Conservation (phyloP, 2,888 invertebrate genomes). For the Limnephilus rhombicus region DNA sequence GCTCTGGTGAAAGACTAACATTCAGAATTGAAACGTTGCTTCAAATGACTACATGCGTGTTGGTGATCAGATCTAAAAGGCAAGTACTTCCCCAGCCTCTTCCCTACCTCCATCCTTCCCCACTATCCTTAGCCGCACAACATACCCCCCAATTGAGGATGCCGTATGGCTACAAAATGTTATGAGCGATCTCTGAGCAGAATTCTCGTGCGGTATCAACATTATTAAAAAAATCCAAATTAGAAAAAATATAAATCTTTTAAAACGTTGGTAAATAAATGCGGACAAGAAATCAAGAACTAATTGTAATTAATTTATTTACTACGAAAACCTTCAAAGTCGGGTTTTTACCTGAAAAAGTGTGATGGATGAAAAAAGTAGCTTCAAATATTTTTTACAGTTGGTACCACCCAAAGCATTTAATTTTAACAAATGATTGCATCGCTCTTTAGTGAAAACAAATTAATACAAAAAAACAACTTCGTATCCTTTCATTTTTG, state of each 20-base stretch:
- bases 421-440: background rate
- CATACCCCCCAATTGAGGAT: no score
- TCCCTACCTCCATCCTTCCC: no score
- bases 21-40: no score
- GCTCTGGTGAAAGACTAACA: no score
- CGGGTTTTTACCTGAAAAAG: background rate
- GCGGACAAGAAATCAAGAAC: background rate
- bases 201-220: no score
- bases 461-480: background rate
- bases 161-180: no score
- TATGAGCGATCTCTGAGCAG: no score
- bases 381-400: background rate
- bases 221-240: no score
- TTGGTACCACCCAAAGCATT: background rate
- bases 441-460: background rate
- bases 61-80: no score
- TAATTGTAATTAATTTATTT: background rate
- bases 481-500: background rate
- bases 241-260: background rate
- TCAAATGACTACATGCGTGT: no score
- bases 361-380: background rate
- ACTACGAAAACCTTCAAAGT: background rate
- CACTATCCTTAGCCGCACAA: no score
- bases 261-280: background rate
- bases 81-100: no score